These are phyloP conservation scores for honey bee (Apis mellifera) DNA, from an alignment of 1,140 invertebrate species.

Conservation along the genomic window DNA sequence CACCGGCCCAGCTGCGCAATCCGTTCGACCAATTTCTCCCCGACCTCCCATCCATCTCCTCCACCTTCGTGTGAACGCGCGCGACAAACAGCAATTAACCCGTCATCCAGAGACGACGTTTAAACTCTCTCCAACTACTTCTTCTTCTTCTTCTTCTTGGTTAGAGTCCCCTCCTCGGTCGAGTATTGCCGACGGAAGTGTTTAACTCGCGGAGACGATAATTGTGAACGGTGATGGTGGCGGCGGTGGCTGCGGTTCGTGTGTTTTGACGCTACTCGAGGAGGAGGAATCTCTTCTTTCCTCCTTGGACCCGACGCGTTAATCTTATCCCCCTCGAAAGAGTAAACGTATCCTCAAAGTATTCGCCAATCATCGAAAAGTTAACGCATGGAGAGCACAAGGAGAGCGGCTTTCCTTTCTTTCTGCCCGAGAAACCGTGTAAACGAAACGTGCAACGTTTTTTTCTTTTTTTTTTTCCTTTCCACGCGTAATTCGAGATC, in stretches of 20 bases:
- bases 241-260: not conserved
- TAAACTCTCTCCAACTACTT: not conserved
- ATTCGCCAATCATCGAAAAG: constrained; percentile 5
- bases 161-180: not conserved
- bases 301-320: constrained; percentile 24
- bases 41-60: no score
- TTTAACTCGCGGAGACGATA: constrained; percentile 41
- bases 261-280: constrained; percentile 60
- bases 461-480: not conserved
- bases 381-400: no score
- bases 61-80: not conserved
- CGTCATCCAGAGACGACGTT: not conserved
- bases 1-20: not conserved
- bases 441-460: constrained; percentile 49
- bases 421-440: not conserved
- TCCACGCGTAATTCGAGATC: constrained; percentile 62
- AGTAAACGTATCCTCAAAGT: constrained; percentile 9
- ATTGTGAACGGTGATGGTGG: constrained; percentile 22
- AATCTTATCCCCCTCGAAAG: constrained; percentile 31
- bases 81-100: constrained; percentile 12
- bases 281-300: constrained; percentile 23
- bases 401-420: not conserved
- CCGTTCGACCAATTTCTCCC: not conserved
- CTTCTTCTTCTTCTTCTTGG: constrained; percentile 9
- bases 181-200: constrained; percentile 48